Percentiles rank a stretch among this genome's conserved stretches.
Evolutionary conservation across 2,888 invertebrate species (phyloP).

Genomic region (Mongoloraphidia duomilia): DNA sequence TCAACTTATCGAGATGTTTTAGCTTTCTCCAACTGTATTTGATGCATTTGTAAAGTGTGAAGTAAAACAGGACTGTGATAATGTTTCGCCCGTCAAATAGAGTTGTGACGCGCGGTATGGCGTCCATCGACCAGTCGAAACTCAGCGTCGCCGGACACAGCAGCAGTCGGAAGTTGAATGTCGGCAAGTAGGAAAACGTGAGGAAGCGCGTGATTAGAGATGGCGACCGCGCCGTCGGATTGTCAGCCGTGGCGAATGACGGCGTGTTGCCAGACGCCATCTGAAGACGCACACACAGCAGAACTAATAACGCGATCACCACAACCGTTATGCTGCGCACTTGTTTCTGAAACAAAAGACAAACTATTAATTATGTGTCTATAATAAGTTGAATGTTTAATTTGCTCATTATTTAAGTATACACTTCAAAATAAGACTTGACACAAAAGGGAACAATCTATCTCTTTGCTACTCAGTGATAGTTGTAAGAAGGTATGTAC

Average conservation of each 20-base stretch:
- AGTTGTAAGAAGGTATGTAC: too few species aligned
- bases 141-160: constrained; percentile 77
- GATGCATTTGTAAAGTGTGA: constrained; percentile 22
- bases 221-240: constrained; percentile 83
- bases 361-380: not conserved
- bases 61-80: constrained; percentile 61
- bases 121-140: constrained; percentile 99
- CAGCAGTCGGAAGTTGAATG: constrained; percentile 77
- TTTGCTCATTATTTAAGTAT: not conserved
- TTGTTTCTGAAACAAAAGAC: constrained; percentile 45
- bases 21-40: constrained; percentile 13
- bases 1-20: constrained; percentile 2
- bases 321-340: constrained; percentile 56
- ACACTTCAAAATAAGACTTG: not conserved
- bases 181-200: constrained; percentile 85
- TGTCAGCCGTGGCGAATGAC: constrained; percentile 86
- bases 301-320: constrained; percentile 46
- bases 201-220: constrained; percentile 66
- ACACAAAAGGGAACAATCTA: constrained; percentile 1
- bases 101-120: constrained; percentile 72
- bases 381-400: too few species aligned
- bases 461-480: too few species aligned
- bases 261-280: constrained; percentile 63
- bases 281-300: constrained; percentile 63
- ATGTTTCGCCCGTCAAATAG: constrained; percentile 68